phyloP scores from a whole-genome alignment of 2,797 vertebrate species.

The Acanthurus tractus region DNA sequence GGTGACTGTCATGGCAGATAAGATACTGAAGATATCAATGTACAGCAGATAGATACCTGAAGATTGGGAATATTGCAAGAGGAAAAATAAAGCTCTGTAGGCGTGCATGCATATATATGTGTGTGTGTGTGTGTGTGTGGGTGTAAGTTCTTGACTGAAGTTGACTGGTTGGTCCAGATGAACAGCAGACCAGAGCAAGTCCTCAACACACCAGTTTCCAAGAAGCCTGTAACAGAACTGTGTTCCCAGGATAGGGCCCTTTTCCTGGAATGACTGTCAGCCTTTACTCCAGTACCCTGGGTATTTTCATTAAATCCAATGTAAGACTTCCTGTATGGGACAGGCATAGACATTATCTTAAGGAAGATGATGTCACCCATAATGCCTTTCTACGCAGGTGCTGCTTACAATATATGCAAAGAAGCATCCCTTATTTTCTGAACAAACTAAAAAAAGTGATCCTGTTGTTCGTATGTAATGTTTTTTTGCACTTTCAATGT shows the following conservation, averaged over 20 bases:
- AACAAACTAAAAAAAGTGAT: conserved; percentile 71
- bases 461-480: conserved; percentile 59
- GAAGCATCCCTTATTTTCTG: conserved; percentile 83
- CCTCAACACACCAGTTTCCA: conserved; percentile 44
- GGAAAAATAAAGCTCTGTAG: conserved; percentile 73
- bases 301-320: conserved; percentile 57
- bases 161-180: conserved; percentile 45
- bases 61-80: conserved; percentile 63
- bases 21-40: too few relatives aligned
- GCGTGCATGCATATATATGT: too few relatives aligned
- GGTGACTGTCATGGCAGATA: conserved; percentile 37
- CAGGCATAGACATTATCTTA: conserved; percentile 41
- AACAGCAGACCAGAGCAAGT: conserved; percentile 51
- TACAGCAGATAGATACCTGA: too few relatives aligned
- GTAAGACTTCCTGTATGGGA: conserved; percentile 52
- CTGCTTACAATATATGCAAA: conserved; percentile 91
- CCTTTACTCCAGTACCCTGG: conserved; percentile 46
- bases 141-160: conserved; percentile 21
- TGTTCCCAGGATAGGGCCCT: conserved; percentile 57
- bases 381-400: conserved; percentile 84
- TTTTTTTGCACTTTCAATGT: conserved; percentile 80
- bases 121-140: too few relatives aligned
- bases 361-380: conserved; percentile 48
- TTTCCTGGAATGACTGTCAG: conserved; percentile 63
- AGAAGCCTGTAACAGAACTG: conserved; percentile 49